Base-by-base conservation (phyloP, 2,888 invertebrate genomes). In the Drosophila mayaguana region DNA sequence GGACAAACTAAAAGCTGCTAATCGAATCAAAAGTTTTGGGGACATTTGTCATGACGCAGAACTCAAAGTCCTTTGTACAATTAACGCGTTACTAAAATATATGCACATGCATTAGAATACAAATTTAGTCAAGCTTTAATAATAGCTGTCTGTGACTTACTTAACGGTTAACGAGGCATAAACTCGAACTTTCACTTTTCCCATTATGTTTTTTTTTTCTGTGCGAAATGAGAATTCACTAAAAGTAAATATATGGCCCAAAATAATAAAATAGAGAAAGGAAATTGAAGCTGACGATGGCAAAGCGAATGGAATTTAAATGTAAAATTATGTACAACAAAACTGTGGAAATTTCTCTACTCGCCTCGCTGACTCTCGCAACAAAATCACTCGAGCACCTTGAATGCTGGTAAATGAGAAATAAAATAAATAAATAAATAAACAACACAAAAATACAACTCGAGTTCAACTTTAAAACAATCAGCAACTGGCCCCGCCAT, bases 221-320 rank as follows among this genome's bases (percentile, higher is more conserved):
- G 16, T 14, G 22, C 12, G 34, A 18, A 51, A 28, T 20, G 28
- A 48, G 20, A 51, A 36, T 20, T 20, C 14, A 51, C 18, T 3
- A 14, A 34, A 22, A 28, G n/a, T 32, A 28, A 8, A 28, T 28
- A 32, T 32, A 11, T 50, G 38, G 40, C 53, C 65, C 54, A 60
- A 57, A 70, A 67, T 59, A 63, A 76, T 28, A 28, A 66, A 61
- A 53, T 53, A 22, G 6, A n/a, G 63, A 68, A 72, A 63, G 75
- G 64, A 84, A 80, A 80, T 78, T 82, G 72, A 59, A 75, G 72
- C 70, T 75, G 73, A 16, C 16, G 51, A 11, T 36, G 36, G 20
- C 54, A 57, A 69, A 78, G 64, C 80, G 65, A 55, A 66, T 42
- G 67, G 71, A 85, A 88, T 84, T 85, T 71, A 82, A 88, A 85